These are phyloP conservation scores for Eumacrocentrus americanus DNA, from an alignment of 2,888 invertebrate genomes.

Conservation along the genomic window DNA sequence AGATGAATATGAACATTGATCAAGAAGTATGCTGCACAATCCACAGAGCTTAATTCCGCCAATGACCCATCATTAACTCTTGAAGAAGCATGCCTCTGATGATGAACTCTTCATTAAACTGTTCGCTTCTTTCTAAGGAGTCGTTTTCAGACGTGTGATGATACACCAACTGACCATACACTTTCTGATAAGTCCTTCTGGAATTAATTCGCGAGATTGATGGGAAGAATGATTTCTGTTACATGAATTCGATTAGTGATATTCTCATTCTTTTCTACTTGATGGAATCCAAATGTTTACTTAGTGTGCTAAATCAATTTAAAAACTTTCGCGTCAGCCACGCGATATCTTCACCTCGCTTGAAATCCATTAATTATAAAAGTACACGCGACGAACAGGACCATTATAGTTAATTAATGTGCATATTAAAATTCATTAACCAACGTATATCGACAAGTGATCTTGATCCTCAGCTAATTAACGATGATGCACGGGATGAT, in stretches of 20 bases:
- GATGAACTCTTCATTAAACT: background rate
- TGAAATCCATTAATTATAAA: constrained; percentile 25
- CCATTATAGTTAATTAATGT: constrained; percentile 40
- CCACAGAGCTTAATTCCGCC: constrained; percentile 26
- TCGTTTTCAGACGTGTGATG: background rate
- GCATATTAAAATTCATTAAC: constrained; percentile 41
- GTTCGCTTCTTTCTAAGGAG: background rate
- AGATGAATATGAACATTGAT: constrained; percentile 1
- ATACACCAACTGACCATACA: background rate
- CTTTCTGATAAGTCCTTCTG: background rate
- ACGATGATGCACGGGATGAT: constrained; percentile 37
- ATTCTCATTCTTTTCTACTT: too few relatives aligned
- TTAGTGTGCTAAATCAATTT: constrained; percentile 10
- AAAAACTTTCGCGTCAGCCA: constrained; percentile 11
- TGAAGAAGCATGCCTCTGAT: constrained; percentile 24
- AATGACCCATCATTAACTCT: constrained; percentile 37
- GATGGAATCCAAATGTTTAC: constrained; percentile 1
- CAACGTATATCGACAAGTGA: constrained; percentile 32
- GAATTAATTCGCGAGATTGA: background rate
- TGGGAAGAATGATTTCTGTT: background rate
- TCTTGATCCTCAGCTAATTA: constrained; percentile 41
- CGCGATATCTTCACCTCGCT: background rate
- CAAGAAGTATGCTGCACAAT: background rate
- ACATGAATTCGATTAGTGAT: background rate
- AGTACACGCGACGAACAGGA: constrained; percentile 28